These are phyloP conservation scores for Lonchura striata DNA, from an alignment of 2,113 vertebrate species.

Conservation along the genomic window DNA sequence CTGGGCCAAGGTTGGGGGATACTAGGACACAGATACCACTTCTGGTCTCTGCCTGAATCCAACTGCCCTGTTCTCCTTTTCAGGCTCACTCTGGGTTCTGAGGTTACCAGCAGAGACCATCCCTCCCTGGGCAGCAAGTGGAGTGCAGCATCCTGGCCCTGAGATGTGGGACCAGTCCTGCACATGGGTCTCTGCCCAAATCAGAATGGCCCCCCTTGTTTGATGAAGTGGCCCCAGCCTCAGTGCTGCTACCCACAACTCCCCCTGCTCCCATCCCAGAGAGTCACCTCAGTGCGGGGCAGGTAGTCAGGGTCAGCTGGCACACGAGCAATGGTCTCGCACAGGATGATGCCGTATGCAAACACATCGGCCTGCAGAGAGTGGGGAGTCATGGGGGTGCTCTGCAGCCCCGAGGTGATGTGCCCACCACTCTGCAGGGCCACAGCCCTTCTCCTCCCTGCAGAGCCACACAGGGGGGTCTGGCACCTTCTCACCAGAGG, in stretches of 20 bases:
- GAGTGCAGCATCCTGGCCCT: neutral
- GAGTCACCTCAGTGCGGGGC: slow-evolving; percentile 88
- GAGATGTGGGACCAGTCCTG: neutral
- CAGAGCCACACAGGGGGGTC: rapidly evolving
- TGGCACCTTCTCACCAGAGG: rapidly evolving
- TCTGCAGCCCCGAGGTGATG: rapidly evolving
- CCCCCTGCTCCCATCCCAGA: neutral
- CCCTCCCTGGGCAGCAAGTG: neutral
- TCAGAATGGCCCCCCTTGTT: rapidly evolving
- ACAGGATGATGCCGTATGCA: slow-evolving; percentile 91
- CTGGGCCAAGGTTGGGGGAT: neutral
- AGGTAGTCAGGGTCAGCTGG: slow-evolving; percentile 93
- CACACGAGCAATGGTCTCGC: slow-evolving; percentile 91
- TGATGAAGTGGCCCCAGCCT: neutral
- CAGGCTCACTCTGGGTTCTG: neutral
- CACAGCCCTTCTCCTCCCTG: neutral
- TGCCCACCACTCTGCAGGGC: neutral
- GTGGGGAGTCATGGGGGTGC: neutral
- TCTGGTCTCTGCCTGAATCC: neutral
- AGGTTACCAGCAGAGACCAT: neutral
- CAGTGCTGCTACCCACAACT: rapidly evolving
- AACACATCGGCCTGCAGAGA: slow-evolving; percentile 81
- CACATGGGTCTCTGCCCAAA: rapidly evolving
- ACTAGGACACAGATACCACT: neutral
- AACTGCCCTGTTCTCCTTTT: neutral